Base-by-base conservation (phyloP, 1,140 invertebrate genomes). In the Drosophila albomicans region DNA sequence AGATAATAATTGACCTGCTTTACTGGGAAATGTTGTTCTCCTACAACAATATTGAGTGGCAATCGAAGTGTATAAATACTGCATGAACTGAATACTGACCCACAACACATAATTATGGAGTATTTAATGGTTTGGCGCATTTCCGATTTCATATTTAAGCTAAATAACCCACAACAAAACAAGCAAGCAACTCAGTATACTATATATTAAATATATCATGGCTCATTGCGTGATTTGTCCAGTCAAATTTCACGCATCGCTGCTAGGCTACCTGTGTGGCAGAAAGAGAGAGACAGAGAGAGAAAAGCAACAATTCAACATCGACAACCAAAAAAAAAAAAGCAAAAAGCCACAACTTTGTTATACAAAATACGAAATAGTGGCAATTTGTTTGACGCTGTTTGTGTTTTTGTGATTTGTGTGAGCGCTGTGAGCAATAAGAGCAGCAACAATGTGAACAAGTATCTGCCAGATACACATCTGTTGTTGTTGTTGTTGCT, bases 321-420 rank as follows among this genome's bases (percentile, higher is more conserved):
- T 25, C 20, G 20, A 25, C 48, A 52, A 20, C 48, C 41, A 64
- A 73, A 81, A 74, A 74, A 52, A 65, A 66, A 51, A 72, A 51
- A 58, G 58, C 49, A 30, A n/a, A 46, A 49, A 74, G 62, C 52
- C 82, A 30, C 82, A 82, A 82, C 82, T 86, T 82, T 86, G 82
- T 86, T 79, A 54, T 52, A 76, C 75, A 56, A 79, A 73, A 51
- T 49, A 75, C 69, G 48, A 78, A 78, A 84, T 78, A 70, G 73
- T 82, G 82, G 79, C 79, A 76, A 79, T 87, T 87, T 82, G 76
- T 73, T 79, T 75, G 74, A 64, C 65, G 78, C 49, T 59, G 81
- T 62, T 63, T 66, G 41, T 57, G 69, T 56, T 70, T 46, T 63
- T 81, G 64, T 70, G 82, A 81, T 70, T 79, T 67, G 72, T 61